Base-by-base conservation (phyloP, 2,888 invertebrate genomes). In the Pycnomerus fuliginosus region DNA sequence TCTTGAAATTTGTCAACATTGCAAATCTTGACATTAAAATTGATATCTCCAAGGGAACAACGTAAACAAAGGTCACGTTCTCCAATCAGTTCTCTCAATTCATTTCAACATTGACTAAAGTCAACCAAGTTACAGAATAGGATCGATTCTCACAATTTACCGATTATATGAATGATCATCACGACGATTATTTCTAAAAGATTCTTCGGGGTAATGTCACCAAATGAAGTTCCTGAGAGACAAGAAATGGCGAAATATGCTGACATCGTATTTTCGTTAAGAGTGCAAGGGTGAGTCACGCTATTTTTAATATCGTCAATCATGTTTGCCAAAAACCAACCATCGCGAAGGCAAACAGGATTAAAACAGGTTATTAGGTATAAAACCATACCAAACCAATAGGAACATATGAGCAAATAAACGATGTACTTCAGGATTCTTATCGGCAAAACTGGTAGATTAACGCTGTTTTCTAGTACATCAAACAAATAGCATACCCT, bases 301-400 rank as follows among this genome's bases (percentile, higher is more conserved):
- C 47, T 47, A 3, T 40, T 17, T 13, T 46, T 15, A 3, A 53
- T 33, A 29, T 56, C 54, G 7, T 33, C 28, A 3, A 38, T 10
- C 8, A 56, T 23, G 32, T 54, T 56, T 2, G 8, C 22, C 16
- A 52, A 36, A 48, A 73, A 77, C 79, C 79, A 79, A 8, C 77
- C 76, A 45, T 70, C 67, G 57, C 74, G 69, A 2, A 73, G 65
- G 52, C 79, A 79, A 41, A 73, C 65, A 41, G 58, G 68, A 12
- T 74, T 72, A 50, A 76, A 77, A 60, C 79, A 79, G 11, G 78
- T 70, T 50, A 75, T 74, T 70, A 77, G 72, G 52, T 68, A 78
- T 22, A 78, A 61, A 31, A 76, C 68, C n/a, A 76, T 69, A n/a
- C 76, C 76, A 36, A 73, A 74, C 76, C 76, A 78, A 55, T 77